Evolutionary conservation across 2,113 vertebrate species (phyloP).

Genomic region (Puffinus mauretanicus): DNA sequence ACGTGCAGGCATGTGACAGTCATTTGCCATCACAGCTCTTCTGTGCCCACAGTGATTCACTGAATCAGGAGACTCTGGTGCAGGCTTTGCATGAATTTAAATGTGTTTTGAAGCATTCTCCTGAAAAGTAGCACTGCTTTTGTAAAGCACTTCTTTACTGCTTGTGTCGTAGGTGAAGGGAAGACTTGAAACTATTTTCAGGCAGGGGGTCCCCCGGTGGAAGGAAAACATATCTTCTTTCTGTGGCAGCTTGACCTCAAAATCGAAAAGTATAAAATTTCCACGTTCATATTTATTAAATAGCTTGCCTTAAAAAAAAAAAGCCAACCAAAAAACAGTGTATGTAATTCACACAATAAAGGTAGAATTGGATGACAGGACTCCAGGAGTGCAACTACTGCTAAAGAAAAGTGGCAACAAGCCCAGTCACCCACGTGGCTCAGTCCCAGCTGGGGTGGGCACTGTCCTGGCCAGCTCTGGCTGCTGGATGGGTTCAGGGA

Average conservation of each 20-base stretch:
- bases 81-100: background rate
- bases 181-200: background rate
- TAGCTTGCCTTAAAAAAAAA: background rate
- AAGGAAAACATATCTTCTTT: background rate
- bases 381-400: background rate
- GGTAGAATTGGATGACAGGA: background rate
- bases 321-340: background rate
- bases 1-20: background rate
- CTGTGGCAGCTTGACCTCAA: background rate
- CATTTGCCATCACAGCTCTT: background rate
- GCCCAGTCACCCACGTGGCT: rapidly evolving
- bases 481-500: no score
- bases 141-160: background rate
- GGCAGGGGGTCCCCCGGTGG: background rate
- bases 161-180: background rate
- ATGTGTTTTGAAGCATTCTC: background rate
- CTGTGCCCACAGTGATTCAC: background rate
- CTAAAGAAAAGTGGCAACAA: background rate
- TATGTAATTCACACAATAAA: background rate
- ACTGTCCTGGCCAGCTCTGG: no score
- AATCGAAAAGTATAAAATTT: background rate
- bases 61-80: no score
- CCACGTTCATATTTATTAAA: background rate
- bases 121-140: background rate
- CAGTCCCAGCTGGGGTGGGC: no score